Conservation (phyloP, 1,140 invertebrate genomes). For the Hylyphantes graminicola region DNA sequence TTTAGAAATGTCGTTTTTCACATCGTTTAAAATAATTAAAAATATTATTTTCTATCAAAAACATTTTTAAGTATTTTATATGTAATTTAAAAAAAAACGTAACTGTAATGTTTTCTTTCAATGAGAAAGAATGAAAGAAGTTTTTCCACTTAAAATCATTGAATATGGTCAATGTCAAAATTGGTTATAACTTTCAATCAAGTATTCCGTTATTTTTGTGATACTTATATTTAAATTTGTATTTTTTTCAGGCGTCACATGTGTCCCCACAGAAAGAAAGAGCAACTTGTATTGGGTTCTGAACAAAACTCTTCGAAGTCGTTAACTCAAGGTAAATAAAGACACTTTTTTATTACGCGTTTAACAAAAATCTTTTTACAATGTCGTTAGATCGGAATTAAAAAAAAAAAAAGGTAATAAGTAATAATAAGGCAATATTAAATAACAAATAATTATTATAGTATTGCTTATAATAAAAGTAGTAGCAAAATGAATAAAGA, state of each 20-base stretch:
- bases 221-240: constrained; percentile 6
- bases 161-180: background rate
- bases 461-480: background rate
- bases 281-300: constrained; percentile 1
- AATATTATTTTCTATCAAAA: background rate
- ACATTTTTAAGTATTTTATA: background rate
- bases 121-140: background rate
- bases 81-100: background rate
- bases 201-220: background rate
- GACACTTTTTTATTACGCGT: background rate
- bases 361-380: background rate
- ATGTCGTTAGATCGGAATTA: background rate
- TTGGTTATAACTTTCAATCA: background rate
- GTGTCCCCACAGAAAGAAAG: constrained; percentile 35
- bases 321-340: background rate
- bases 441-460: background rate
- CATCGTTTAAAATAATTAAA: background rate
- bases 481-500: background rate
- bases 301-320: background rate
- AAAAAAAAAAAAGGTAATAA: background rate
- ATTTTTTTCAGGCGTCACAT: constrained; percentile 28
- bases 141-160: background rate
- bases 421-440: background rate
- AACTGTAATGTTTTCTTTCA: background rate
- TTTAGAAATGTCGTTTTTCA: background rate